Base-by-base conservation (phyloP, 2,113 vertebrate species). In the Rhagologus leucostigma region DNA sequence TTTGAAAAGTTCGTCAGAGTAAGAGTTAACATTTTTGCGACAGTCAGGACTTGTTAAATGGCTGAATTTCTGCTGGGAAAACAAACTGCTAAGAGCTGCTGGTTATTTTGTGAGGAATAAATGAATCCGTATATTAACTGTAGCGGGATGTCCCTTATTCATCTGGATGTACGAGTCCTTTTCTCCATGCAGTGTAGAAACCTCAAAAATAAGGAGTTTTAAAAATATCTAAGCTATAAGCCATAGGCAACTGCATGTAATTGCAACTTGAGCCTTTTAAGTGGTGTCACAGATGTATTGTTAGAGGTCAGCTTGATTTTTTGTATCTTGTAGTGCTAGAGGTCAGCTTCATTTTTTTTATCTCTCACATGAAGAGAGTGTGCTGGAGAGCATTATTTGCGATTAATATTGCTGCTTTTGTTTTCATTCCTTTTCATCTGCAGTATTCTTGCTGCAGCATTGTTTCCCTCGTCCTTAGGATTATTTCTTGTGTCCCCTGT, bases 241-340 rank as follows among this genome's bases (percentile, higher is more conserved):
- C 8, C 2, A 0, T 7, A 26, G 46, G 17, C 6, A 30, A 8
- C 2, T 14, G 17, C 20, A 30, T 35, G 1, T 35, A 39, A 24
- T 42, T 42, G 24, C 22, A 59, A 2, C 4, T 37, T 6, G 8
- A 35, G 4, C 10, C 7, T 74, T 79, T 2, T 5, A 50, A 57
- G 23, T n/a, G 50, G 8, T 15, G 1, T 33, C 22, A 8, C 4
- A 35, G 7, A 1, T 0, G 0, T 22, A 6, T 24, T 16, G 5
- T 56, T 75, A 42, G 30, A 81, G 24, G 11, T 89, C 21, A 50
- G 0, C 12, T 65, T 65, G 5, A 5, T n/a, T 53, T 77, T 16
- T 37, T 56, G 2, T 47, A 6, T 35, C 10, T 39, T 0, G 0
- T 16, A 21, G 10, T 12, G 7, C 57, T 71, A 52, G 32, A 79